Percentiles rank a stretch among this genome's conserved stretches.
phyloP scores from a whole-genome alignment of 2,797 vertebrate genomes.

The Limosa lapponica region DNA sequence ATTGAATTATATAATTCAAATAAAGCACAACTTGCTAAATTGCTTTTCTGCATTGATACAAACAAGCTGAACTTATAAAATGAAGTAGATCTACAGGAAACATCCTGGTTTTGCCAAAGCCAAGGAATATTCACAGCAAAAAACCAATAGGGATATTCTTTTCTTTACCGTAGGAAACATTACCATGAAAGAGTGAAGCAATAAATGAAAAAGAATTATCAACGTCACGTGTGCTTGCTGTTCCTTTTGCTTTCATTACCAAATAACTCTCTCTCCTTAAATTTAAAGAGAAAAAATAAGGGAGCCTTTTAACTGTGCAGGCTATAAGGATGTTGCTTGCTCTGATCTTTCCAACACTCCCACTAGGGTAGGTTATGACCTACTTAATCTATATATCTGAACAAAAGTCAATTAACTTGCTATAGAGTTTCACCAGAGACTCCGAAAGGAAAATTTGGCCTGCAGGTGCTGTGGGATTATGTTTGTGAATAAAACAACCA shows the following conservation, averaged over 20 bases:
- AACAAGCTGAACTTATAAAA: neutral
- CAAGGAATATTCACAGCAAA: neutral
- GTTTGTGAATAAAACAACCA: neutral
- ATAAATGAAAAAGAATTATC: neutral
- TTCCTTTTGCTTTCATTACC: neutral
- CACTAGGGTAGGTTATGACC: neutral
- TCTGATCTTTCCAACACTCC: neutral
- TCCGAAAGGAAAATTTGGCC: neutral
- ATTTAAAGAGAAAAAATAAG: neutral
- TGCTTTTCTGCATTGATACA: neutral
- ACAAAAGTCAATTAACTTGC: neutral
- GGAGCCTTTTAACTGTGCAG: neutral
- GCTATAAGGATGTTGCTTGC: neutral
- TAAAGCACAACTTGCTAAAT: neutral
- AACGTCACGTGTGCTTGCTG: neutral
- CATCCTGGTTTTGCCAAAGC: neutral
- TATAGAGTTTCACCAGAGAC: neutral
- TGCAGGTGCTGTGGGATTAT: neutral
- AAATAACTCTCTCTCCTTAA: neutral
- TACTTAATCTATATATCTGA: neutral
- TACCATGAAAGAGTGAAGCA: neutral
- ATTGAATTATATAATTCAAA: neutral
- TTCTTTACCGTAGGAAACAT: neutral
- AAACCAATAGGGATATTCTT: neutral
- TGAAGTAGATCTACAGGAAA: neutral